These are phyloP conservation scores for Leucophenga varia DNA, from an alignment of 1,140 invertebrate genomes.

Conservation along the genomic window DNA sequence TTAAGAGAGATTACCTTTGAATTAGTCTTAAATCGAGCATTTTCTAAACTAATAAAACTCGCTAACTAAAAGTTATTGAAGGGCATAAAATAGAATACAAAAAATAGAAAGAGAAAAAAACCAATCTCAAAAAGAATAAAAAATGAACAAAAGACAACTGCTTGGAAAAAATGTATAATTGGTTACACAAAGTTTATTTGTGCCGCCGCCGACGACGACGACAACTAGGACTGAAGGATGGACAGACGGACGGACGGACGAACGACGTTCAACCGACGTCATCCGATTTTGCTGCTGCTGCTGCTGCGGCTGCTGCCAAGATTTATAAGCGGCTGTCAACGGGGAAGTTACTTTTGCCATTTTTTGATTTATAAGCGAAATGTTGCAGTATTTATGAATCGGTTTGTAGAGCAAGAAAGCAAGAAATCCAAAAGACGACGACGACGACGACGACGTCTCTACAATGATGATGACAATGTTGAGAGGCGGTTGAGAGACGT, in stretches of 20 bases:
- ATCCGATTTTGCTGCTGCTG: too few species aligned
- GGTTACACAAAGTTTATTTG: slow-evolving; percentile 37
- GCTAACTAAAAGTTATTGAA: too few species aligned
- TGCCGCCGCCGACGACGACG: slow-evolving; percentile 13
- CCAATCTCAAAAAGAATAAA: not conserved
- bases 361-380: slow-evolving; percentile 54
- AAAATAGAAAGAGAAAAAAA: too few species aligned
- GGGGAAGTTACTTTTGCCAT: slow-evolving; percentile 27
- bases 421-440: slow-evolving; percentile 13
- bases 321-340: slow-evolving; percentile 53
- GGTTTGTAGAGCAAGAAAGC: slow-evolving; percentile 30
- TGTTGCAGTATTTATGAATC: slow-evolving; percentile 52
- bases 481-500: too few species aligned
- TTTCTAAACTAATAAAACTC: too few species aligned
- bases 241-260: not conserved
- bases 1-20: too few species aligned
- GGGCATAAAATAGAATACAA: not conserved
- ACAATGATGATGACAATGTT: too few species aligned
- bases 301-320: slow-evolving; percentile 1
- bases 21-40: too few species aligned
- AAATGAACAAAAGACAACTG: too few species aligned
- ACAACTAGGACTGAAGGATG: not conserved
- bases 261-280: slow-evolving; percentile 42
- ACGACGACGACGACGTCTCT: too few species aligned
- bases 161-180: too few species aligned